These are phyloP conservation scores for Pyrgilauda ruficollis DNA, from an alignment of 2,113 vertebrate species.

Conservation along the genomic window DNA sequence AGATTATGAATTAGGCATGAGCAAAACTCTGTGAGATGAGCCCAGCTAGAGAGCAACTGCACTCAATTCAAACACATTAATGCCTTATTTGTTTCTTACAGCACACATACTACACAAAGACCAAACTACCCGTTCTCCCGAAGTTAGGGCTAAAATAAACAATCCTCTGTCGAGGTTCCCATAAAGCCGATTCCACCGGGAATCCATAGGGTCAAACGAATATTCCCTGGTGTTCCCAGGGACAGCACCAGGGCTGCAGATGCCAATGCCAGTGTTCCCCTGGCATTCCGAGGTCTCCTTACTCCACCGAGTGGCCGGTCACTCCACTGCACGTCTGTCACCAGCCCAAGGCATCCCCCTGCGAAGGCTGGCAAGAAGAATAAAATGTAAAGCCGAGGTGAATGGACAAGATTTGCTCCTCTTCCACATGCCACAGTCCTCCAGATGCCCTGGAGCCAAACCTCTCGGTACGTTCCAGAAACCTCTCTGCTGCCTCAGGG, in stretches of 20 bases:
- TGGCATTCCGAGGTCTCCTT: neutral
- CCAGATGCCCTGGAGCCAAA: neutral
- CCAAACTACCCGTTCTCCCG: neutral
- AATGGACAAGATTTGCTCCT: neutral
- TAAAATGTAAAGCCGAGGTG: fast-evolving
- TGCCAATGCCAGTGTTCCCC: neutral
- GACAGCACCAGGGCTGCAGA: fast-evolving
- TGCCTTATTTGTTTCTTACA: neutral
- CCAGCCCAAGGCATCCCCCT: neutral
- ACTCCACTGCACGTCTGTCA: neutral
- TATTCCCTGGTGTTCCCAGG: neutral
- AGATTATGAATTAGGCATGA: neutral
- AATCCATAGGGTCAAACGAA: fast-evolving
- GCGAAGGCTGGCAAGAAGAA: neutral
- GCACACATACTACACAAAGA: neutral
- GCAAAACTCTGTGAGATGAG: neutral
- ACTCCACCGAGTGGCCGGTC: constrained; percentile 29
- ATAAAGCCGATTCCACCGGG: neutral
- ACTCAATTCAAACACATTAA: neutral
- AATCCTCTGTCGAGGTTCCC: fast-evolving
- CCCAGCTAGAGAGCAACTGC: neutral
- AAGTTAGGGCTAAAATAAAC: neutral
- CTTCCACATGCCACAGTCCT: neutral
- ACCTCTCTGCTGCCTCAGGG: neutral
- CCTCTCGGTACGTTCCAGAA: neutral